These are phyloP conservation scores for Tamias sibiricus DNA, from an alignment of 2,113 vertebrate genomes.

Conservation along the genomic window DNA sequence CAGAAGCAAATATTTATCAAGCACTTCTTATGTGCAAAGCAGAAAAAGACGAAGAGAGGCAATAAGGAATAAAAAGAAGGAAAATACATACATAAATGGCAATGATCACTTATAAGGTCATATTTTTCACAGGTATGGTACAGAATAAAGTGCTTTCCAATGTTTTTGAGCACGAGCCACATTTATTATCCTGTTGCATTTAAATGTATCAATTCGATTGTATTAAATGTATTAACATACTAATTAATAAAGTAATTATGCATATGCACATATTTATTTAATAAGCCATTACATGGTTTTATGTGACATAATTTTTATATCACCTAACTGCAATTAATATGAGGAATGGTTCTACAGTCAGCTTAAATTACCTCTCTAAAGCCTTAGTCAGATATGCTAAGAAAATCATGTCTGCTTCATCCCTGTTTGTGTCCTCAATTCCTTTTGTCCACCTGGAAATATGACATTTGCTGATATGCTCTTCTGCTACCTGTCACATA, in stretches of 20 bases:
- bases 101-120: background rate
- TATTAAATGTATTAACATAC: background rate
- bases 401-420: background rate
- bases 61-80: background rate
- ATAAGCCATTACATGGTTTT: background rate
- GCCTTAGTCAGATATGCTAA: background rate
- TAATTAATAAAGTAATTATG: background rate
- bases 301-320: background rate
- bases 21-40: background rate
- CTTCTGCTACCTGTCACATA: background rate
- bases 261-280: background rate
- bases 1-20: conserved; percentile 20
- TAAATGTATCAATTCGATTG: background rate
- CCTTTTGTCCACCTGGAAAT: background rate
- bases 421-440: background rate
- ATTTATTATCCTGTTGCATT: background rate
- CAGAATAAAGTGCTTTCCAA: background rate
- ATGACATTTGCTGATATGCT: background rate
- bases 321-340: background rate
- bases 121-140: background rate
- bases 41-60: background rate
- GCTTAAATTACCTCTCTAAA: background rate
- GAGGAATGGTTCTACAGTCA: background rate
- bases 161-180: background rate
- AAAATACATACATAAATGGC: background rate